Evolutionary conservation across 2,888 invertebrate genomes (phyloP), one percentile per base, ranked within the genome.

Genomic region (Papilio gigon): DNA sequence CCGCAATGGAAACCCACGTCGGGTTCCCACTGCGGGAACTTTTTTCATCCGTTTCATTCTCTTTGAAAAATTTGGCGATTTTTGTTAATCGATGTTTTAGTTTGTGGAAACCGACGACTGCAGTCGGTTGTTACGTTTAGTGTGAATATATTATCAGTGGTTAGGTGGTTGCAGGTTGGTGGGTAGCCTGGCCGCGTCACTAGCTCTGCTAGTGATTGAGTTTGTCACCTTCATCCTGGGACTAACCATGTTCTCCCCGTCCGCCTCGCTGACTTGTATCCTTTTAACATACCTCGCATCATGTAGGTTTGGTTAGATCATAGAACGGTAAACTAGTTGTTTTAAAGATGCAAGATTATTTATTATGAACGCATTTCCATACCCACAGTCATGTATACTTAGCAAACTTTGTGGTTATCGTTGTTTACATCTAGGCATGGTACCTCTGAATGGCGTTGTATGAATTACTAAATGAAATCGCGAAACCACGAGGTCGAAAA

Each of bases 221-320:
- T 82, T 95, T 78, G 84, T 94, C 71, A 94, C 94, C 72, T 96
- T 96, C 89, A 86, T 96, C 75, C 92, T 93, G 64, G 96, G 96
- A 77, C 86, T 95, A 76, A 95, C 96, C 61, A 95, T 95, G 95
- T 96, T 96, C 88, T 93, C 94, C 81, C 86, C 93, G 50, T 92
- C 93, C 74, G 94, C 94, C 75, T 93, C 94, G 70, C 87, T 95
- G 70, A 88, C 94, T 60, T 96, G 96, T 96, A 96, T 95, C 95
- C 95, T 95, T 95, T 93, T 82, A 63, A 64, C 44, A 56, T 25
- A 33, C 53, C 8, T 30, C 40, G 58, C 59, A 27, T 61, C 40
- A 42, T 30, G 22, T 65, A 37, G 5, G 3, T 5, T 14, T 14
- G 1, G 4, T 14, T 50, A 14, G 25, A 25, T 50, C 14, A 27